Percentiles rank a stretch among this genome's conserved stretches.
These are phyloP conservation scores for Galeruca laticollis DNA, from an alignment of 2,888 invertebrate genomes.

Conservation along the genomic window DNA sequence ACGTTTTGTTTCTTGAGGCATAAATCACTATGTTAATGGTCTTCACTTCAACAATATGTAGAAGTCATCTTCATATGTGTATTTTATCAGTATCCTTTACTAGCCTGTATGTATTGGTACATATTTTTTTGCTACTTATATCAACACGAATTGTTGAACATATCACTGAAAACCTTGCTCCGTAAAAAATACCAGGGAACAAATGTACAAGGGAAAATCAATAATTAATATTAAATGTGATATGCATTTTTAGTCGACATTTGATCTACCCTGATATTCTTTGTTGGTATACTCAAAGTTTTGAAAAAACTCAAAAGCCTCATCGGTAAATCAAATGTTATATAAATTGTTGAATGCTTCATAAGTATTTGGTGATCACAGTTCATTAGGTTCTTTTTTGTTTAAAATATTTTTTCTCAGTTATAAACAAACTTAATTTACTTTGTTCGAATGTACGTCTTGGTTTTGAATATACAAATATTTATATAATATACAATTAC, in stretches of 20 bases:
- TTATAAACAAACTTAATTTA: neutral
- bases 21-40: too few species aligned
- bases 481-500: neutral
- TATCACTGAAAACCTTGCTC: neutral
- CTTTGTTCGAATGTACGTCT: constrained; percentile 5
- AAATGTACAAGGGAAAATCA: constrained; percentile 31
- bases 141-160: too few species aligned
- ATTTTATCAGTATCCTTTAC: too few species aligned
- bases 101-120: too few species aligned
- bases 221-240: constrained; percentile 53
- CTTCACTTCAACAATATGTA: too few species aligned
- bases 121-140: neutral
- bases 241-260: constrained; percentile 51
- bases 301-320: neutral
- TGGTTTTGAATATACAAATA: constrained; percentile 3
- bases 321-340: constrained; percentile 20
- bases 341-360: constrained; percentile 38
- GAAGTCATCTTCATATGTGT: too few species aligned
- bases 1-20: too few species aligned
- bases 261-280: constrained; percentile 31
- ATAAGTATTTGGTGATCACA: constrained; percentile 63
- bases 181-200: constrained; percentile 1
- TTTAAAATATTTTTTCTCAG: constrained; percentile 5
- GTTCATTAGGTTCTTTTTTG: constrained; percentile 58
- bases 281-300: constrained; percentile 7